phyloP scores from a whole-genome alignment of 2,113 vertebrate genomes.

The Istiophorus platypterus region DNA sequence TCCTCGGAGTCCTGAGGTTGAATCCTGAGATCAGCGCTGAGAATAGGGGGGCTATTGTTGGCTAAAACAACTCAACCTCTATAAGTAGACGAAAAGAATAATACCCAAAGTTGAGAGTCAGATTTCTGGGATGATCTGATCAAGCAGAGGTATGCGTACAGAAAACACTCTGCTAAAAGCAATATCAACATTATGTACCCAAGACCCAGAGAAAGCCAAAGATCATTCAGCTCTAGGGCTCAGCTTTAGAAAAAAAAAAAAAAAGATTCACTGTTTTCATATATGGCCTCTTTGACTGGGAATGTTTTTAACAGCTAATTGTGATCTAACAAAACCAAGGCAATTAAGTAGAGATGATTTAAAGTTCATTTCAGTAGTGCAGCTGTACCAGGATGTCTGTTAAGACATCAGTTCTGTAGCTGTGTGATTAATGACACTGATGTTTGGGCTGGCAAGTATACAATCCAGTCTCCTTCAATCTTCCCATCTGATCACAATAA shows the following conservation, averaged over 20 bases:
- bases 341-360: slow-evolving; percentile 28
- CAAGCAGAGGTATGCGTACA: slow-evolving; percentile 75
- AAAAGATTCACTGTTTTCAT: slow-evolving; percentile 27
- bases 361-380: slow-evolving; percentile 7
- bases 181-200: slow-evolving; percentile 64
- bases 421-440: slow-evolving; percentile 50
- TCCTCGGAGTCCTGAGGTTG: slow-evolving; percentile 58
- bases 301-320: slow-evolving; percentile 39
- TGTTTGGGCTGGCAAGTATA: slow-evolving; percentile 30
- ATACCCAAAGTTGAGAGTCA: slow-evolving; percentile 69
- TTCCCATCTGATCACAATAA: background rate
- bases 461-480: slow-evolving; percentile 15
- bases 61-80: slow-evolving; percentile 68
- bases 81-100: slow-evolving; percentile 69
- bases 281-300: slow-evolving; percentile 14
- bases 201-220: slow-evolving; percentile 52
- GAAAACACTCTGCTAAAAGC: slow-evolving; percentile 72
- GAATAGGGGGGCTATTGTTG: slow-evolving; percentile 70
- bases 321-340: slow-evolving; percentile 37
- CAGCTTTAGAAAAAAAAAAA: slow-evolving; percentile 17
- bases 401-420: slow-evolving; percentile 14
- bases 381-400: background rate
- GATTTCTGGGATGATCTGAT: slow-evolving; percentile 80
- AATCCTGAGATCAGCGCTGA: slow-evolving; percentile 62
- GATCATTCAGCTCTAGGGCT: slow-evolving; percentile 54